A percentile compares a stretch with the other conserved stretches of the same genome.
Conservation (phyloP, 2,113 vertebrate genomes). For the Laticauda colubrina region DNA sequence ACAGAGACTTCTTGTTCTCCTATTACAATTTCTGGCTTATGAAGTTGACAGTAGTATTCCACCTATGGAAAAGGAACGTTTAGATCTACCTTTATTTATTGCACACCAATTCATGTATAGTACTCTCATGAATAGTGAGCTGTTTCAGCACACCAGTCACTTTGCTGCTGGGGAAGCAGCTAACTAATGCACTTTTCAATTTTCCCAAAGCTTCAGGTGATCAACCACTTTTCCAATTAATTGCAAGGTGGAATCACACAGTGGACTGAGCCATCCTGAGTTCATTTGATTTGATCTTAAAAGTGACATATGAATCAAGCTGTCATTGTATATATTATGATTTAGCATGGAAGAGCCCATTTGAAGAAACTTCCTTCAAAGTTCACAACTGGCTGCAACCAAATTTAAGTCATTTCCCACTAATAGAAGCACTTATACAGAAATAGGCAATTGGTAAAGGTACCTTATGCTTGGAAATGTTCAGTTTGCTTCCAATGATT, state of each 20-base stretch:
- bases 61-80: constrained; percentile 69
- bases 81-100: neutral
- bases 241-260: neutral
- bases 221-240: neutral
- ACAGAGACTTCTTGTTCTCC: constrained; percentile 81
- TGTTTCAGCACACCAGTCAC: neutral
- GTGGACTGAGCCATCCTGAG: neutral
- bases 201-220: neutral
- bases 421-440: neutral
- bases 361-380: neutral
- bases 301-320: neutral
- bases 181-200: neutral
- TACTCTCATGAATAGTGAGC: neutral
- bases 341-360: neutral
- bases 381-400: neutral
- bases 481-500: constrained; percentile 91
- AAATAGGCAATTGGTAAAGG: neutral
- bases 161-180: neutral
- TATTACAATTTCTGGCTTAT: constrained; percentile 85
- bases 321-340: neutral
- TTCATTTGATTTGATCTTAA: neutral
- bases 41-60: constrained; percentile 88
- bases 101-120: neutral
- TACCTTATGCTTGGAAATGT: constrained; percentile 96
- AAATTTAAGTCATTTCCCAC: neutral